Evolutionary conservation across 2,797 vertebrate species (phyloP).

Genomic region (Cottoperca gobio): DNA sequence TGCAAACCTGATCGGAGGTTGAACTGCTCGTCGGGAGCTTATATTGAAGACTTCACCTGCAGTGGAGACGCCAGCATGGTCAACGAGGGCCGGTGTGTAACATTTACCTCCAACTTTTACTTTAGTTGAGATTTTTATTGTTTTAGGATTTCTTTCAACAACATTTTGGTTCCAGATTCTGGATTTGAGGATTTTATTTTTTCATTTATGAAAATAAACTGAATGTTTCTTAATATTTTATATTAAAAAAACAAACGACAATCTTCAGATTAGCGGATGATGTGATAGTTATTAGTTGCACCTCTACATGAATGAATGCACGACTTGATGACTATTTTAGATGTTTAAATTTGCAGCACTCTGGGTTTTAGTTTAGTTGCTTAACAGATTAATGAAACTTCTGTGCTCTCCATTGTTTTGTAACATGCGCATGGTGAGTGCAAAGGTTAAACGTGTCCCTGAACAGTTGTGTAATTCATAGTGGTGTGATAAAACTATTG

Average conservation of each 20-base stretch:
- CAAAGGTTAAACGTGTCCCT: conserved; percentile 14
- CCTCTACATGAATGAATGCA: too few relatives aligned
- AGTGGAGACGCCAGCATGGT: conserved; percentile 82
- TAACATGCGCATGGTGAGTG: conserved; percentile 6
- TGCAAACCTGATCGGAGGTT: conserved; percentile 89
- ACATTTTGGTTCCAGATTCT: too few relatives aligned
- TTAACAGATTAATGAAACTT: conserved; percentile 5
- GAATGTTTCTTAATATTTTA: too few relatives aligned
- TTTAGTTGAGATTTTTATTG: too few relatives aligned
- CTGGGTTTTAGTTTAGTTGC: not conserved
- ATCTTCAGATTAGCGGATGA: too few relatives aligned
- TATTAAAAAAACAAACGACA: too few relatives aligned
- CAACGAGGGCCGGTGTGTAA: conserved; percentile 91
- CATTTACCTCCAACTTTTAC: too few relatives aligned
- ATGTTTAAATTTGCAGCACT: not conserved
- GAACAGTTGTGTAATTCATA: not conserved
- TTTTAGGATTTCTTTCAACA: too few relatives aligned
- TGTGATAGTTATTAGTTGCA: not conserved
- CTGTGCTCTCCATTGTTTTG: conserved; percentile 15
- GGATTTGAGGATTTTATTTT: too few relatives aligned
- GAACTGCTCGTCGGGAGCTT: conserved; percentile 82
- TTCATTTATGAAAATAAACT: too few relatives aligned
- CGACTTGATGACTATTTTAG: not conserved
- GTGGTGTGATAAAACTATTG: not conserved
- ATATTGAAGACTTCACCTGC: conserved; percentile 91